Base-by-base conservation (phyloP, 2,888 invertebrate genomes). In the Temnothorax unifasciatus region DNA sequence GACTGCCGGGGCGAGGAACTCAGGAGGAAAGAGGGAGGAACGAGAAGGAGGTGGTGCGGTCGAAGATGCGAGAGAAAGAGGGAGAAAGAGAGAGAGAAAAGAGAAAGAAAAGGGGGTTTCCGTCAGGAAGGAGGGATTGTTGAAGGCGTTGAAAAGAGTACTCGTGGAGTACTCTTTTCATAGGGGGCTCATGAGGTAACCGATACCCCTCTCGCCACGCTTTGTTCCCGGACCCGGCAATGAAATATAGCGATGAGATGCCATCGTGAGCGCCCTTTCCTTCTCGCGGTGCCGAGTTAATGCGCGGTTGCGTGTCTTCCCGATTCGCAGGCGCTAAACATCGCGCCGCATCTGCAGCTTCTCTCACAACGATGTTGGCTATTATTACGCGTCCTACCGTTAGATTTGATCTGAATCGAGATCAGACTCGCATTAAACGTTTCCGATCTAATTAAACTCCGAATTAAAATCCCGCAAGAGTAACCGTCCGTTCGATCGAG, bases 91-190 rank as follows among this genome's bases (percentile, higher is more conserved):
- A 34, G 38, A 47, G 44, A 68, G 44, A 87, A 75, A 82, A 82
- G 77, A 74, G 61, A 59, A 64, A 75, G 68, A 71, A 85, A 83
- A 64, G 64, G 41, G 81, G 61, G 73, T 82, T 82, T 89, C 64
- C 52, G 84, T 64, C 61, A 61, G 59, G 83, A 57, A 47, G 61
- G 79, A 85, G 86, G 84, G 68, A 50, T 82, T 54, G 71, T 85
- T 85, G 85, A 85, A 92, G 91, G 92, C 91, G 92, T 92, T 93
- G 92, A 93, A 93, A 93, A 91, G 91, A 91, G 90, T 90, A 82
- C 91, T 90, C 88, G 85, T 87, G 82, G 69, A 38, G 47, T 68
- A 68, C 66, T 68, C 66, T 47, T 68, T 68, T 73, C 73, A 79
- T 89, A 84, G 89, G 88, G 88, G 87, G 90, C 88, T 91, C 89